Evolutionary conservation across 2,113 vertebrate genomes (phyloP), one percentile per base, ranked within the genome.

Genomic region (Anser brachyrhynchus): DNA sequence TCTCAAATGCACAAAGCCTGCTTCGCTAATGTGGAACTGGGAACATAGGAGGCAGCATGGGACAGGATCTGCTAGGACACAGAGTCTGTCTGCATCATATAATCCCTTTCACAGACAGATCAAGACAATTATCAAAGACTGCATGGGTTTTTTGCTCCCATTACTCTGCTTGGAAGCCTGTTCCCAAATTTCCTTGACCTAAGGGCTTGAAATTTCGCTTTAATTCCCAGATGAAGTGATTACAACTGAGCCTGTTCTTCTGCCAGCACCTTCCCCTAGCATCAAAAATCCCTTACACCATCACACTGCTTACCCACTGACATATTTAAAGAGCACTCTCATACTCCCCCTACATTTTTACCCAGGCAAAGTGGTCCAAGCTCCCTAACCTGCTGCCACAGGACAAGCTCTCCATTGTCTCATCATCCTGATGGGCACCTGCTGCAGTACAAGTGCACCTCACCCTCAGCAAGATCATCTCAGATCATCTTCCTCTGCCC

Each of bases 21-120:
- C 26, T 4, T 16, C 25, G 41, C 44, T 88, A 66, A 73, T 35
- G 10, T 10, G 2, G 31, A 43, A 71, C 46, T 67, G 85, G 65
- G 65, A 92, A 74, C 29, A 39, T 10, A 13, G 14, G 21, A 73
- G 86, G 51, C 8, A 14, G 28, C 8, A 3, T 6, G 62, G 69
- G 61, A 52, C 9, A 35, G 28, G 77, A 55, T 33, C 59, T 78
- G 7, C 29, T 70, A 70, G 39, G 59, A 59, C 28, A 41, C 21
- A 70, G 26, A 90, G 22, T 37, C n/a, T 43, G 25, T n/a, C 8
- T 35, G 44, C 3, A 0, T 35, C 83, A 19, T 6, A 77, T 64
- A 95, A 89, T 81, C 76, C 57, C 8, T 64, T 89, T 61, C 61
- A 90, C 52, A 95, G 74, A 59, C 65, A 76, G 81, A 75, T 31